A percentile compares a stretch with the other conserved stretches of the same genome.
Conservation (phyloP, 2,113 vertebrate species). For the Rhynchopsitta pachyrhyncha region DNA sequence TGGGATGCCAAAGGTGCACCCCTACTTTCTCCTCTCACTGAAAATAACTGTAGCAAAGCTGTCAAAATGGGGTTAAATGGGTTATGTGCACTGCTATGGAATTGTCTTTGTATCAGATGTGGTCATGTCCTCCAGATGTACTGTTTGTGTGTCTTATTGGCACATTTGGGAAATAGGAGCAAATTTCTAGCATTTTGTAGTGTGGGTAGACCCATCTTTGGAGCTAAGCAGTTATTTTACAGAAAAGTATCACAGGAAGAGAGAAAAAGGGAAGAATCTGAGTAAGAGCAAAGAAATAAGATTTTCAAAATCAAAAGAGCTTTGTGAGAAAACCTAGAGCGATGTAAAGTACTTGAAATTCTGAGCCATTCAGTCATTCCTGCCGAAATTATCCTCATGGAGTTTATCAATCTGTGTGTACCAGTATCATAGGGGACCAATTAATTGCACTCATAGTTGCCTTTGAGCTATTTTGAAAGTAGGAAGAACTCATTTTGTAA, state of each 20-base stretch:
- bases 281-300: not conserved
- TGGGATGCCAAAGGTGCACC: not conserved
- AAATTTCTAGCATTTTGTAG: not conserved
- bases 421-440: slow-evolving; percentile 54
- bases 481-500: slow-evolving; percentile 40
- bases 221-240: not conserved
- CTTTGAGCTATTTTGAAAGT: slow-evolving; percentile 52
- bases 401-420: slow-evolving; percentile 36
- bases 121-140: not conserved
- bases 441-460: slow-evolving; percentile 54
- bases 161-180: not conserved
- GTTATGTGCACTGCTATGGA: not conserved
- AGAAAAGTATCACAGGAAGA: not conserved
- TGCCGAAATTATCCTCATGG: not conserved
- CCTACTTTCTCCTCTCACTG: not conserved
- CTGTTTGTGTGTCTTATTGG: not conserved
- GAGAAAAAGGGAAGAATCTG: not conserved
- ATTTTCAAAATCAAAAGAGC: not conserved
- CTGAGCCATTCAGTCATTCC: not conserved
- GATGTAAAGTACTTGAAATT: slow-evolving; percentile 16
- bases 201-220: not conserved
- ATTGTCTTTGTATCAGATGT: not conserved
- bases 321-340: not conserved
- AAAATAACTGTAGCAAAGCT: not conserved
- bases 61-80: not conserved